Evolutionary conservation across 2,888 invertebrate genomes (phyloP).

Genomic region (Cabera pusaria): DNA sequence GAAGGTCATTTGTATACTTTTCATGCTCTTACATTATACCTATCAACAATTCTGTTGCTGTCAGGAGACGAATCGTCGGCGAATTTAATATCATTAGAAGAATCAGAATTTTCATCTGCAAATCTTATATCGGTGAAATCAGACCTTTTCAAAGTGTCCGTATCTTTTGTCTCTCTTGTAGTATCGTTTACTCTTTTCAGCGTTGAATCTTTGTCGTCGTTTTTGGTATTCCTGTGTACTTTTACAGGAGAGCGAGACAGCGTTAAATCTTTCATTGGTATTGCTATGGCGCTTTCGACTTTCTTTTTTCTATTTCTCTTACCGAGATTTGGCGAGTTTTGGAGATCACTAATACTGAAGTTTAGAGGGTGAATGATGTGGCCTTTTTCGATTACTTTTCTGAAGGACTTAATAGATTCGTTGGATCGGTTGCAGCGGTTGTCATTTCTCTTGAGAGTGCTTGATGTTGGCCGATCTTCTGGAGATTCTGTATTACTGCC

Average conservation of each 20-base stretch:
- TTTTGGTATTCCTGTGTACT: slow-evolving; percentile 61
- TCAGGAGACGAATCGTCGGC: slow-evolving; percentile 77
- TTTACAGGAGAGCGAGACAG: slow-evolving; percentile 64
- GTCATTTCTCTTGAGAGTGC: slow-evolving; percentile 59
- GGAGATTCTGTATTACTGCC: slow-evolving; percentile 88
- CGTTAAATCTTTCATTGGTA: slow-evolving; percentile 72
- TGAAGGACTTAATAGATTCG: slow-evolving; percentile 62
- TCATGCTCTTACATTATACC: slow-evolving; percentile 65
- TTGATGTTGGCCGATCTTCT: slow-evolving; percentile 79
- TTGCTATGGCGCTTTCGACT: slow-evolving; percentile 53
- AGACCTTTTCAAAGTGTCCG: slow-evolving; percentile 78
- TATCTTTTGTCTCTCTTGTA: slow-evolving; percentile 86
- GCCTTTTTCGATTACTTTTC: slow-evolving; percentile 62
- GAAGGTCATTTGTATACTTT: slow-evolving; percentile 1
- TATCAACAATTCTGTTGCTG: slow-evolving; percentile 69
- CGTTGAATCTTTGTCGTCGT: slow-evolving; percentile 62
- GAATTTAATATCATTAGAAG: slow-evolving; percentile 74
- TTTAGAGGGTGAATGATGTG: slow-evolving; percentile 77
- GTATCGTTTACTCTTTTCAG: slow-evolving; percentile 85
- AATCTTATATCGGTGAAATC: slow-evolving; percentile 87
- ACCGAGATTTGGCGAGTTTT: slow-evolving; percentile 63
- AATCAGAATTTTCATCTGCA: slow-evolving; percentile 87
- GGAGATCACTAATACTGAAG: slow-evolving; percentile 75
- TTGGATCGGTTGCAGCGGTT: slow-evolving; percentile 59
- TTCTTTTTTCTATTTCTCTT: slow-evolving; percentile 64